phyloP scores from a whole-genome alignment of 1,140 invertebrate genomes.

The Atta cephalotes region DNA sequence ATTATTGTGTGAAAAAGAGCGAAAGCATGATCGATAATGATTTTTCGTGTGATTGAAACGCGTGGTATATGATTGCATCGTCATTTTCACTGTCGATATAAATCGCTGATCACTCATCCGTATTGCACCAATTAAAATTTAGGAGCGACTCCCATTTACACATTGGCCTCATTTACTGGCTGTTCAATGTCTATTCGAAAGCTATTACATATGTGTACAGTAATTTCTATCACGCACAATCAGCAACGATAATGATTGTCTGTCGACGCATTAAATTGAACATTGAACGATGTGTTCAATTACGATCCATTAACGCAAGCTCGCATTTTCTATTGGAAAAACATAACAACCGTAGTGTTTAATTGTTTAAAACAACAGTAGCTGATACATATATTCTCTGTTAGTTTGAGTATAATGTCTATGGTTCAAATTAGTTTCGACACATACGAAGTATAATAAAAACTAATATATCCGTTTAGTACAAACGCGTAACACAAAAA shows the following conservation, averaged over 20 bases:
- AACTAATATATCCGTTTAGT: neutral
- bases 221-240: conserved; percentile 58
- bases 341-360: neutral
- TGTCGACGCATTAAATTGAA: conserved; percentile 55
- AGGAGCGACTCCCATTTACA: conserved; percentile 53
- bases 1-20: conserved; percentile 4
- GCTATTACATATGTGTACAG: conserved; percentile 30
- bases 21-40: neutral
- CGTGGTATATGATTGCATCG: conserved; percentile 19
- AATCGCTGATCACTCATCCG: conserved; percentile 55
- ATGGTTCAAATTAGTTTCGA: neutral
- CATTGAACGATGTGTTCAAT: conserved; percentile 43
- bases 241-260: conserved; percentile 61
- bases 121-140: conserved; percentile 64
- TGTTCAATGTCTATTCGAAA: conserved; percentile 21
- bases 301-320: conserved; percentile 38
- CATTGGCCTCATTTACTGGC: conserved; percentile 42
- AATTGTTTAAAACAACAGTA: conserved; percentile 8
- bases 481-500: neutral
- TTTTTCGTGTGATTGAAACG: conserved; percentile 23
- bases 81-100: conserved; percentile 56
- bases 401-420: neutral
- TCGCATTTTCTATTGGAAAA: conserved; percentile 37
- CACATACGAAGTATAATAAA: neutral
- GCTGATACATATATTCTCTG: neutral